These are phyloP conservation scores for Drosophila testacea DNA, from an alignment of 2,888 invertebrate genomes.

Conservation along the genomic window DNA sequence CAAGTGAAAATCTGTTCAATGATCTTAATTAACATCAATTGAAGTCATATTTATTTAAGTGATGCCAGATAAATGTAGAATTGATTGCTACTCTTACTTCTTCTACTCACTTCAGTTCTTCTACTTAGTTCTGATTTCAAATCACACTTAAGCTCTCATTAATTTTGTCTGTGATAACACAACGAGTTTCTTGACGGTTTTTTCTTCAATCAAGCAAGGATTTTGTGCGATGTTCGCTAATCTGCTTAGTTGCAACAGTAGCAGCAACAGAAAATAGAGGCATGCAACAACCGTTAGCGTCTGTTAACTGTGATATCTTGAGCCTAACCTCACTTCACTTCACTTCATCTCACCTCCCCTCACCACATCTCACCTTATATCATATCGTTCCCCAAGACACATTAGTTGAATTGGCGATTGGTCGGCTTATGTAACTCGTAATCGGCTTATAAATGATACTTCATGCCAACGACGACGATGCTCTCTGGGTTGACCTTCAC, in stretches of 20 bases:
- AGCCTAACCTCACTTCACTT: no score
- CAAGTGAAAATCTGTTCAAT: no score
- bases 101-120: background rate
- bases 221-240: background rate
- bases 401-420: slow-evolving; percentile 20
- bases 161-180: slow-evolving; percentile 1
- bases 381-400: background rate
- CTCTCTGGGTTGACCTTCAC: slow-evolving; percentile 42
- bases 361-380: background rate
- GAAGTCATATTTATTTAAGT: no score
- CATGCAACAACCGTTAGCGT: slow-evolving; percentile 7
- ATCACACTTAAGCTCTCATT: slow-evolving; percentile 2
- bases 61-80: no score
- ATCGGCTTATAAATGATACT: slow-evolving; percentile 36
- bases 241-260: slow-evolving; percentile 9
- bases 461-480: background rate
- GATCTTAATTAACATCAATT: no score
- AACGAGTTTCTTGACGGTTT: background rate
- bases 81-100: background rate
- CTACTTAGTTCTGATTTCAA: no score
- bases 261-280: background rate
- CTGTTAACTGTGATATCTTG: background rate
- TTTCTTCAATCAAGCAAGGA: background rate
- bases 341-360: no score
- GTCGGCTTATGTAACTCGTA: slow-evolving; percentile 39